Evolutionary conservation across 2,113 vertebrate species (phyloP).

Genomic region (Chaetura pelagica): DNA sequence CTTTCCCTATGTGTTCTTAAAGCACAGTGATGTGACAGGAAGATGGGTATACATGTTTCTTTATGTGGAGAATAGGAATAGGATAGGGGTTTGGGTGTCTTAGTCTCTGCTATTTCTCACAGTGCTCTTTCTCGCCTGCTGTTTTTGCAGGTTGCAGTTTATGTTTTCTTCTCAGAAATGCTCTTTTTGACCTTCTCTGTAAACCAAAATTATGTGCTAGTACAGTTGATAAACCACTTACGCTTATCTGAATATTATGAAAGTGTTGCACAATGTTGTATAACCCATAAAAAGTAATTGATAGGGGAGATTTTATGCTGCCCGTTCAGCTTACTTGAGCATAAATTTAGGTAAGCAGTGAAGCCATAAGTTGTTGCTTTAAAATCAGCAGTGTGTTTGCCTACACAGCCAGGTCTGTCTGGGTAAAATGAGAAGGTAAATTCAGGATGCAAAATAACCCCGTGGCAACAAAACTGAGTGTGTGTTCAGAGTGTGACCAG

Average conservation of each 20-base stretch:
- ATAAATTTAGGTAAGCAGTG: background rate
- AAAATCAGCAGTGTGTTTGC: conserved; percentile 13
- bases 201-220: background rate
- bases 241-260: background rate
- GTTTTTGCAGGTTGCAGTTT: background rate
- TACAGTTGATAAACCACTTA: background rate
- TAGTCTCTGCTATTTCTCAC: background rate
- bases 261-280: conserved; percentile 5
- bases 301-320: background rate
- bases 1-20: background rate
- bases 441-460: background rate
- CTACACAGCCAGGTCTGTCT: background rate
- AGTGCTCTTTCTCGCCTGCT: background rate
- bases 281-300: conserved; percentile 35
- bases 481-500: background rate
- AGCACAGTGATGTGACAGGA: background rate
- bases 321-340: conserved; percentile 36
- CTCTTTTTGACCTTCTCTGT: conserved; percentile 20
- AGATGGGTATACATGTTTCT: background rate
- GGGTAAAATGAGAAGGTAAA: background rate
- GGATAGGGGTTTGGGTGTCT: background rate
- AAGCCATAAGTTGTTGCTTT: conserved; percentile 21
- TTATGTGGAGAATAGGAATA: background rate
- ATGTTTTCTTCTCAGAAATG: background rate
- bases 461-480: background rate